phyloP scores from a whole-genome alignment of 2,888 invertebrate species.

The Lamproptera curius region DNA sequence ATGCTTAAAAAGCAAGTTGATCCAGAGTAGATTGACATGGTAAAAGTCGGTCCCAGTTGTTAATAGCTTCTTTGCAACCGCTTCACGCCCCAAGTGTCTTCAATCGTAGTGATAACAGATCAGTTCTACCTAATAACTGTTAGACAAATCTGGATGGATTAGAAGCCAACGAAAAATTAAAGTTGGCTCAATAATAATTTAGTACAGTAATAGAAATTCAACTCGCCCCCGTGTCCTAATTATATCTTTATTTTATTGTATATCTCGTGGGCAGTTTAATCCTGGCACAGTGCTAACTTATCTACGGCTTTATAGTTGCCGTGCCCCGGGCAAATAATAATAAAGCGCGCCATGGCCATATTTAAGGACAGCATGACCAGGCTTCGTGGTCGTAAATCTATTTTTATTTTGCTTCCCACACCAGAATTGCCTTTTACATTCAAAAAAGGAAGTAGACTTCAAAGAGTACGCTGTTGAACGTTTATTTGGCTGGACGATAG shows the following conservation, averaged over 20 bases:
- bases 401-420: slow-evolving; percentile 23
- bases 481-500: neutral
- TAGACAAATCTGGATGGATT: no score
- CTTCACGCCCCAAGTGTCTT: no score
- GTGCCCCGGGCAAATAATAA: slow-evolving; percentile 56
- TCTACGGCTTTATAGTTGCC: slow-evolving; percentile 51
- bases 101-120: no score
- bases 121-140: no score
- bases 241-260: slow-evolving; percentile 5
- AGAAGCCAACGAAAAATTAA: no score
- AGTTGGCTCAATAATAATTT: no score
- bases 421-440: slow-evolving; percentile 11
- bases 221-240: neutral
- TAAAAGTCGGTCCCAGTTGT: no score
- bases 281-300: slow-evolving; percentile 39
- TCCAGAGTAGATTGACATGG: no score
- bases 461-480: neutral
- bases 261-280: slow-evolving; percentile 18
- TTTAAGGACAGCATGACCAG: slow-evolving; percentile 19
- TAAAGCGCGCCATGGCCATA: slow-evolving; percentile 45
- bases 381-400: slow-evolving; percentile 39
- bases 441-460: neutral
- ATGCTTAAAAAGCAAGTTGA: no score
- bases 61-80: no score
- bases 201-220: no score